Evolutionary conservation across 2,113 vertebrate genomes (phyloP).

Genomic region (Perccottus glenii): DNA sequence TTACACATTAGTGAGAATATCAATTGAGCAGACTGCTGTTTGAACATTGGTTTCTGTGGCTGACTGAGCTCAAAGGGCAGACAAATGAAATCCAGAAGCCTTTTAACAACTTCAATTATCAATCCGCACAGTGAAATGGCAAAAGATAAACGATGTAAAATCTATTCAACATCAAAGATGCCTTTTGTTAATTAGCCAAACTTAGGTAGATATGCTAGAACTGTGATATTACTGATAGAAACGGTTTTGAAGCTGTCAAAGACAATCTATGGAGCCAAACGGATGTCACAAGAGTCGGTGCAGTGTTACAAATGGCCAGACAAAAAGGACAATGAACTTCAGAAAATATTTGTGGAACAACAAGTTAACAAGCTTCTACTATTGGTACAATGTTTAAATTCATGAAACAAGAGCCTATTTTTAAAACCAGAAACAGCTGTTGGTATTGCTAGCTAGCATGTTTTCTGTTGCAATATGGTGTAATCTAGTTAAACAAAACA

Average conservation of each 20-base stretch:
- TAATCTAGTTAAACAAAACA: no score
- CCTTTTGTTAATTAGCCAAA: background rate
- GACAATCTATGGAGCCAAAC: background rate
- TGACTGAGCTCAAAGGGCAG: conserved; percentile 25
- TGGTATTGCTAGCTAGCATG: no score
- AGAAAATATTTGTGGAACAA: background rate
- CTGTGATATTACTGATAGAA: no score
- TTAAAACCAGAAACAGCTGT: no score
- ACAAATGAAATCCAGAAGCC: conserved; percentile 13
- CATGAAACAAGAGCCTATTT: no score
- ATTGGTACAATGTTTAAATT: no score
- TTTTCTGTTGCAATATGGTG: no score
- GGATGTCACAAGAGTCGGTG: background rate
- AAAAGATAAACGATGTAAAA: background rate
- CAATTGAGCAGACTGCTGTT: conserved; percentile 40
- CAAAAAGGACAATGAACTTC: background rate
- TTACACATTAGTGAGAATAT: conserved; percentile 51
- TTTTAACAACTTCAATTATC: background rate
- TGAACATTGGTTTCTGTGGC: conserved; percentile 41
- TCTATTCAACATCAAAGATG: background rate
- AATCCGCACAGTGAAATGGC: background rate
- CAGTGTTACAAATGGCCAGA: no score
- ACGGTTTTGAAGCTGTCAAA: background rate
- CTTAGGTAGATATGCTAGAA: no score
- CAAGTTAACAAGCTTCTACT: background rate